Base-by-base conservation (phyloP, 2,797 vertebrate species). In the Coendou prehensilis region DNA sequence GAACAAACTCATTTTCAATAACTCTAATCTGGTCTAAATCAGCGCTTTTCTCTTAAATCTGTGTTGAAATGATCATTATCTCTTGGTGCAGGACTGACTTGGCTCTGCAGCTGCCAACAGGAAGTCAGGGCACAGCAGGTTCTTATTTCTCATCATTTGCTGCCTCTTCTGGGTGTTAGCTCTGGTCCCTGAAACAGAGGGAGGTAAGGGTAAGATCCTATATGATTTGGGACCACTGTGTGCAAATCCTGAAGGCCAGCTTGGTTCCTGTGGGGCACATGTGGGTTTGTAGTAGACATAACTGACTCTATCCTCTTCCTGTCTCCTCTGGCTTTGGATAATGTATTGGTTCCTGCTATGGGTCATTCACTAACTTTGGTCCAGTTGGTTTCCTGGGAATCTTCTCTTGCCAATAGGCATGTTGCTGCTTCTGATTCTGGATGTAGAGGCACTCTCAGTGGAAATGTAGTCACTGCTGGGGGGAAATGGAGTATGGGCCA, bases 341-440 rank as follows among this genome's bases (percentile, higher is more conserved):
- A 54, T 10, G 1, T 11, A 0, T 28, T 9, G 26, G 2, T 47
- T 52, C 59, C 50, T 15, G 0, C 0, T 5, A 26, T 4, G n/a
- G 41, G 5, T 8, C 10, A 54, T 14, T 9, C 54, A 26, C 14
- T 9, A 2, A 8, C 20, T 73, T 13, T 64, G 52, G 8, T 28
- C n/a, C 45, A 9, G 9, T 0, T 11, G 33, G 18, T 71, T 69
- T 76, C 45, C 23, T 20, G 5, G 6, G 67, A 52, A 15, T 52
- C 73, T 69, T 56, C 18, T 52, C 20, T 56, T 63, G 14, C 28
- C 30, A 15, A 37, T n/a, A 69, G 6, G 23, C 13, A 41, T 20
- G 61, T 57, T 52, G 9, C 9, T 73, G 22, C 50, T 71, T 17
- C 6, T 6, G 59, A 54, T 37, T 80, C 54, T 78, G n/a, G 37